phyloP scores from a whole-genome alignment of 1,140 invertebrate genomes.

The Mya arenaria region DNA sequence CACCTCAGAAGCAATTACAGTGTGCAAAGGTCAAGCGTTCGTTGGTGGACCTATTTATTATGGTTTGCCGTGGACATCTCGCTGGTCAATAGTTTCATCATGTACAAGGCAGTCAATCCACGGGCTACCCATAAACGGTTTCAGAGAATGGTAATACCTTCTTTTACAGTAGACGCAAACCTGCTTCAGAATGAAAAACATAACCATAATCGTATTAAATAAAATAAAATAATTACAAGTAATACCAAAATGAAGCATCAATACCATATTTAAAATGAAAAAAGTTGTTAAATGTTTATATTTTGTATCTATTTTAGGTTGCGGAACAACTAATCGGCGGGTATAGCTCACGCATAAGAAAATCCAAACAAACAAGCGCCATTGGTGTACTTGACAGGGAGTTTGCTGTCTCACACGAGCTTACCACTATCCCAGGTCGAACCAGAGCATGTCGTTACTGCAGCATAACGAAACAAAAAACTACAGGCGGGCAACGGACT shows the following conservation, averaged over 20 bases:
- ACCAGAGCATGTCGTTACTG: not conserved
- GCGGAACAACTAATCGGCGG: not conserved
- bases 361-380: not conserved
- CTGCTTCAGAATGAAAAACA: not conserved
- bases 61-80: not conserved
- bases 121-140: not conserved
- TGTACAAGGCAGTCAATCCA: not conserved
- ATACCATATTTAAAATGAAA: not conserved
- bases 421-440: not conserved
- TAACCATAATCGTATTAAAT: not conserved
- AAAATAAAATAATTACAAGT: not conserved
- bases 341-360: not conserved
- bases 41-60: not conserved
- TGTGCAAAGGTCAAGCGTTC: not conserved
- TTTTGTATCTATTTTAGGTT: not conserved
- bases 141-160: not conserved
- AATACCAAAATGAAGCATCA: not conserved
- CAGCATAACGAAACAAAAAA: not conserved
- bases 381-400: not conserved
- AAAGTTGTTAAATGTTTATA: too few relatives aligned
- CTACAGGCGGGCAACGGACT: not conserved
- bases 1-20: not conserved
- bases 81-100: not conserved
- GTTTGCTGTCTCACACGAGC: not conserved
- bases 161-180: not conserved